phyloP scores from a whole-genome alignment of 1,140 invertebrate species.

The Sipha flava region DNA sequence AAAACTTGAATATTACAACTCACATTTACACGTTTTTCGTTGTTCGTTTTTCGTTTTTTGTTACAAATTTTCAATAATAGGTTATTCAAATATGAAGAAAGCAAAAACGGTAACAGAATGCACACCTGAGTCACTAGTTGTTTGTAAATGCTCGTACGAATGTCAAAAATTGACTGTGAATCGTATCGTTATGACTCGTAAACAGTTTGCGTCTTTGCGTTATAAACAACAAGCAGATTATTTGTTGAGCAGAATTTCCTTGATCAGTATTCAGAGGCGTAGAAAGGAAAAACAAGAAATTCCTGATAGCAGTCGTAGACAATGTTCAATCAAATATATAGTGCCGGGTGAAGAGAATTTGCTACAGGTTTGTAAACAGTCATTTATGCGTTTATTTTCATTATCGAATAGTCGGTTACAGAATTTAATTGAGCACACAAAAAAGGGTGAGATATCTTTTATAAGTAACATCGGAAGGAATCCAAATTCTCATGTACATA shows the following conservation, averaged over 20 bases:
- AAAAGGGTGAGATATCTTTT: background rate
- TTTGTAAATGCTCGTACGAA: background rate
- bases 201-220: background rate
- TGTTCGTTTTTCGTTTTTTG: too few species aligned
- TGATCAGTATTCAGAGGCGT: background rate
- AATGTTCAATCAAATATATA: background rate
- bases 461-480: background rate
- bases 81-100: background rate
- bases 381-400: background rate
- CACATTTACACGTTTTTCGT: background rate
- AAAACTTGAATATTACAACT: background rate
- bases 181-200: background rate
- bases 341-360: background rate
- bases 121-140: background rate
- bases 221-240: constrained; percentile 4
- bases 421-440: background rate
- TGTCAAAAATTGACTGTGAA: background rate
- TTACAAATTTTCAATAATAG: background rate
- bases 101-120: background rate
- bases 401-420: background rate
- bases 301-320: background rate
- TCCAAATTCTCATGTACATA: background rate
- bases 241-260: background rate
- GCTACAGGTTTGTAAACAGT: background rate
- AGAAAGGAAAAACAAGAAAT: background rate